Evolutionary conservation across 2,797 vertebrate species (phyloP).

Genomic region (Acanthornis magna): DNA sequence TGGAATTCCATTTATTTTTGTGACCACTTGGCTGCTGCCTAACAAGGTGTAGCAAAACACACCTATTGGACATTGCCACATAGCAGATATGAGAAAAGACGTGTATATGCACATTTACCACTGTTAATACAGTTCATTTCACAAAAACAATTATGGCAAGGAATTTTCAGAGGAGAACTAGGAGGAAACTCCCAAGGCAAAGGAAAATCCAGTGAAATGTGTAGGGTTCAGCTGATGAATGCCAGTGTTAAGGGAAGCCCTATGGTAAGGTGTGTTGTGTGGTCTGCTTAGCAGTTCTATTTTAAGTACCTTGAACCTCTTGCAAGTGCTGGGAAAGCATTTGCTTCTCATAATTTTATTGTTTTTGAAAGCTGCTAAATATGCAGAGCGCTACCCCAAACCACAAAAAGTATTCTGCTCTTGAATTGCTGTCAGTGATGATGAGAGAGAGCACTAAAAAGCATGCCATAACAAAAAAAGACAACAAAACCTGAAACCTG

Average conservation of each 20-base stretch:
- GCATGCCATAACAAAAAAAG: fast-evolving
- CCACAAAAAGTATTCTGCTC: neutral
- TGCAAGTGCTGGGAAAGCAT: neutral
- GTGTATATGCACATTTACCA: fast-evolving
- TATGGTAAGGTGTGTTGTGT: neutral
- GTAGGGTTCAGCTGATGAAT: neutral
- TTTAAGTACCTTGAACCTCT: neutral
- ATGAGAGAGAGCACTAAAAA: neutral
- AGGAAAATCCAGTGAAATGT: neutral
- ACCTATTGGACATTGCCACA: neutral
- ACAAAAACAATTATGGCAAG: neutral
- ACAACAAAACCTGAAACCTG: neutral
- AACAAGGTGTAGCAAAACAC: neutral
- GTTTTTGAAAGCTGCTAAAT: neutral
- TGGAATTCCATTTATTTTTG: conserved; percentile 35
- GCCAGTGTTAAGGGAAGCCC: neutral
- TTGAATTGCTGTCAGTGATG: neutral
- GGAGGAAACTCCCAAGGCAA: neutral
- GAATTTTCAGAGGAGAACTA: neutral
- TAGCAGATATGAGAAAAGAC: neutral
- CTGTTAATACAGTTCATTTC: neutral
- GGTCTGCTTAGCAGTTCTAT: neutral
- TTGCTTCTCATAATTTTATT: neutral
- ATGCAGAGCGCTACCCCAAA: neutral
- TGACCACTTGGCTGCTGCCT: neutral